Base-by-base conservation (phyloP, 2,797 vertebrate genomes). In the Chromobotia macracanthus region DNA sequence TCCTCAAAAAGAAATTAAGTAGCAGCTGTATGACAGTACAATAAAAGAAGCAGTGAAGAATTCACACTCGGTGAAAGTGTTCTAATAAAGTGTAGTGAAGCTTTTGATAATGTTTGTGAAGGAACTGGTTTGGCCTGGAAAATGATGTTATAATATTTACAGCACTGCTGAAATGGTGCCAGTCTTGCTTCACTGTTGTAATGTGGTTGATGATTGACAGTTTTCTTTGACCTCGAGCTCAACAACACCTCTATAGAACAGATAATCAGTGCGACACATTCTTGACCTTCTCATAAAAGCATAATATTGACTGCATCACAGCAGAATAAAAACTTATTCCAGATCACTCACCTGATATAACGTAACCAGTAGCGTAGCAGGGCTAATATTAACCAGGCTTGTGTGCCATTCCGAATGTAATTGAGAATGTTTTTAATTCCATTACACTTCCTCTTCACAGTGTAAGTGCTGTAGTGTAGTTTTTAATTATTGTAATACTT, bases 161-260 rank as follows among this genome's bases (percentile, higher is more conserved):
- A 48, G 51, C 35, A 44, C 41, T 50, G 74, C 48, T 75, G 51
- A 51, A 41, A 66, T 46, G 16, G 10, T 67, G 46, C 68, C 67
- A 79, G 58, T 72, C 28, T 64, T 63, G 55, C 68, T 64, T 64
- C 16, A 28, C 48, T 55, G 31, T 64, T 78, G 46, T 74, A 21
- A 23, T 61, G 31, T 78, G 15, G 75, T 78, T 74, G 78, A 78
- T 78, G 44, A 78, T 78, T n/a, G 12, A 74, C 55, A 46, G 25
- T 38, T 63, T 73, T 11, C 1, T 65, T 75, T 51, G 51, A 58
- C 81, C 76, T 71, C 75, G 56, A 75, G 76, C 48, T 38, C 76
- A 79, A 56, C 65, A 50, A 75, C n/a, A 16, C 3, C 1, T 63
- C 1, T 15, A 60, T 50, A 60, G 69, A 53, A 15, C n/a, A 23